Evolutionary conservation across 1,140 invertebrate species (phyloP), one percentile per base, ranked within the genome.

Genomic region (Reticulitermes speratus): DNA sequence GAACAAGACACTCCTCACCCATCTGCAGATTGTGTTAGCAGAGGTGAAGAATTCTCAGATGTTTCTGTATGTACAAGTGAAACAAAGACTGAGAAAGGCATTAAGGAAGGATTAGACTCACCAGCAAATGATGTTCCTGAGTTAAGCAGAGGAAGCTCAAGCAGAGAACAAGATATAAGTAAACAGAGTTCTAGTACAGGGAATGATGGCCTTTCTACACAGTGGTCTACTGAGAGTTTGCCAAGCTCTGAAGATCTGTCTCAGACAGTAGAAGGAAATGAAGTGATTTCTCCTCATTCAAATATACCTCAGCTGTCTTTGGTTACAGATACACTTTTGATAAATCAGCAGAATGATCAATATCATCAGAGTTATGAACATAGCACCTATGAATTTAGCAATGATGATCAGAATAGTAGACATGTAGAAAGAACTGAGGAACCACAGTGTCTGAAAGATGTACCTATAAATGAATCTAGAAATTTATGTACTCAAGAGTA

Each of bases 141-240:
- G 45, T 25, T 32, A 32, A 25, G n/a, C 21, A 65, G 25, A 44
- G 44, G 14, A 9, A 75, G 9, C 30, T 75, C 25, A 82, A 44
- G 23, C 30, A 75, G 30, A 23, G 69, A 82, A 44, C 30, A 52
- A 84, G 84, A 55, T 30, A 45, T 11, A 32, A 59, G 52, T 30
- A 84, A 84, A 65, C 30, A 65, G 55, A 84, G 48, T 55, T 6
- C 5, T 19, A 75, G 65, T 75, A 21, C 82, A 7, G n/a, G 81
- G 14, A 25, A 38, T 23, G 83, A 86, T 21, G 75, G 45, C 6
- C 84, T 87, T 30, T 48, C 84, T 55, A 55, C 84, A 44, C 87
- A 85, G 32, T 87, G 87, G 87, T 87, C 87, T 25, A 86, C 87
- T 21, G 87, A 87, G 59, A 87, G 87, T 69, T 30, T 87, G 1